Base-by-base conservation (phyloP, 2,113 vertebrate genomes). In the Herpetotheres cachinnans region DNA sequence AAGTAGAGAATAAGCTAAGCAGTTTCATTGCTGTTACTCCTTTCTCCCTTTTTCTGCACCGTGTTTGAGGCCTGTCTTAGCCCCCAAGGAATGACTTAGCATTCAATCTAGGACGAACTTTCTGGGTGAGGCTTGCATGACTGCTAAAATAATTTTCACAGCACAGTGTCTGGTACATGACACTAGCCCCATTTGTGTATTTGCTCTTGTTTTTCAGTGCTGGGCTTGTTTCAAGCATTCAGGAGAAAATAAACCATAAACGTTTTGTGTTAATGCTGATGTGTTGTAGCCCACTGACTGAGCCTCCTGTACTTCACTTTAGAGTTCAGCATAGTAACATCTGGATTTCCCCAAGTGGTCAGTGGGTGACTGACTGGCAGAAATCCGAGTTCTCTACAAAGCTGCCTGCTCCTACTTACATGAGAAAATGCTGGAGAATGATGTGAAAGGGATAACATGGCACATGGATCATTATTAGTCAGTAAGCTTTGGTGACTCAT, bases 401-500 rank as follows among this genome's bases (percentile, higher is more conserved):
- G 54, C 42, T 91, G 73, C 19, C 42, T 72, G 52, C 62, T 85
- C 71, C 65, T 61, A 11, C 30, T 82, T 7, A 66, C 4, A 1
- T 38, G 16, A 86, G 56, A 56, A 88, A 77, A 61, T 62, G 54
- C 21, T 94, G 59, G 54, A 66, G 67, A 80, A 50, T 32, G 32
- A 59, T 74, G 30, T 59, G 59, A 44, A 73, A 82, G 62, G 90
- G 44, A 62, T 84, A 91, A 82, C 20, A 42, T 40, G 52, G 73
- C 77, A 54, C 78, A 54, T 49, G 49, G 73, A 32, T 89, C 62
- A 17, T 42, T 90, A 63, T 66, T 95, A 82, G 86, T 85, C 72
- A 89, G 81, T 62, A 52, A 21, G 47, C 55, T 74, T 86, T 67
- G n/a, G 77, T 97, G 96, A 95, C 73, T 96, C 94, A 96, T 52